Percentiles rank a stretch among this genome's conserved stretches.
phyloP scores from a whole-genome alignment of 2,113 vertebrate species.

The Origma solitaria region DNA sequence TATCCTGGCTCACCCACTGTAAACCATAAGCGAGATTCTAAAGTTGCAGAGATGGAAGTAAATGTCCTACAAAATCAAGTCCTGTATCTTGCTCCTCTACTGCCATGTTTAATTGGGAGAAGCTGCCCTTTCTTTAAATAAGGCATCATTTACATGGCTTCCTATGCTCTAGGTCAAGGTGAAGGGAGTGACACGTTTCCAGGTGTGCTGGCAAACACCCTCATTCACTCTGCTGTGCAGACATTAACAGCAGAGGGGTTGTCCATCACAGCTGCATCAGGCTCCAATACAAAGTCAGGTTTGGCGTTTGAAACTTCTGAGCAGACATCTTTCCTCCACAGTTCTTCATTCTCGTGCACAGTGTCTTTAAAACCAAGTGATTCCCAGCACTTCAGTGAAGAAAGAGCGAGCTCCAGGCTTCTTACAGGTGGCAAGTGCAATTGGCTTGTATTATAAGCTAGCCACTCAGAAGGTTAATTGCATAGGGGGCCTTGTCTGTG shows the following conservation, averaged over 20 bases:
- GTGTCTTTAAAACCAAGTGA: neutral
- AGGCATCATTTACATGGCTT: slow-evolving; percentile 51
- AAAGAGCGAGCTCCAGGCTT: neutral
- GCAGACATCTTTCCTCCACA: neutral
- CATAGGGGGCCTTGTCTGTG: slow-evolving; percentile 2
- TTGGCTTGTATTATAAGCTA: slow-evolving; percentile 1
- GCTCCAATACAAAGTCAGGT: neutral
- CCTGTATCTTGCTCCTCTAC: neutral
- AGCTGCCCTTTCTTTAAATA: slow-evolving; percentile 31
- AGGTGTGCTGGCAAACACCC: fast-evolving
- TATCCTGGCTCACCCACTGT: neutral
- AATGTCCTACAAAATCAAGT: neutral
- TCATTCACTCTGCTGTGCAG: neutral
- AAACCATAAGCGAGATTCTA: neutral
- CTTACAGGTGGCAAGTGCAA: slow-evolving; percentile 5
- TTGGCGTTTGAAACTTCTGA: neutral
- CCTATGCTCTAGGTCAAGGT: neutral
- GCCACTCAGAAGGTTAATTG: slow-evolving; percentile 24
- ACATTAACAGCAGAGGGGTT: no score
- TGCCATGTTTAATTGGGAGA: fast-evolving
- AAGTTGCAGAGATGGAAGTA: neutral
- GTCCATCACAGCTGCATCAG: neutral
- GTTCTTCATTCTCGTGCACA: neutral
- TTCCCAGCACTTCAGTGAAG: neutral
- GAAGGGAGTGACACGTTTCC: neutral